Evolutionary conservation across 1,140 invertebrate species (phyloP).

Genomic region (Bradysia coprophila): DNA sequence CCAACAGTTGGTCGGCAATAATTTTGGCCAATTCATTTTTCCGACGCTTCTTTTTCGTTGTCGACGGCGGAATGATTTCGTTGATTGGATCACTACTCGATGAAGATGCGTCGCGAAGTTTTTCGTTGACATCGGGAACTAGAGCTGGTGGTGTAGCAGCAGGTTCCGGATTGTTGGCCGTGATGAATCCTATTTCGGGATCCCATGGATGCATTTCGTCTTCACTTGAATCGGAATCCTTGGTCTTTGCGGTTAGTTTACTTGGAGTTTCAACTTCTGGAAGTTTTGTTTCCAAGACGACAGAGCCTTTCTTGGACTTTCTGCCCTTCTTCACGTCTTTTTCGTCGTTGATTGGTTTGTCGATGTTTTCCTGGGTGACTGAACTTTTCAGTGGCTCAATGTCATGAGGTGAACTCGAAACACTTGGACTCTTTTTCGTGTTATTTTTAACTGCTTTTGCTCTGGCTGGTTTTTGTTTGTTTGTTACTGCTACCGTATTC

Average conservation of each 20-base stretch:
- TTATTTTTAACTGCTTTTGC: background rate
- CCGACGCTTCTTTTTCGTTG: conserved; percentile 6
- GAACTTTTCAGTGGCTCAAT: background rate
- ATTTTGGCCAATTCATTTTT: conserved; percentile 23
- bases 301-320: background rate
- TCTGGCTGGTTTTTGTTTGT: background rate
- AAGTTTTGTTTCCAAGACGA: too few species aligned
- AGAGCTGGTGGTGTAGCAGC: too few species aligned
- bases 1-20: conserved; percentile 20
- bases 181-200: background rate
- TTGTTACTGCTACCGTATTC: background rate
- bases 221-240: background rate
- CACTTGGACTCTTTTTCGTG: background rate
- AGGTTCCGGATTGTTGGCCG: too few species aligned
- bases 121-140: too few species aligned
- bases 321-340: background rate
- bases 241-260: too few species aligned
- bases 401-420: background rate
- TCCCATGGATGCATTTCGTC: conserved; percentile 1
- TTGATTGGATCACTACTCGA: too few species aligned
- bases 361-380: background rate
- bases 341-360: background rate
- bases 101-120: too few species aligned
- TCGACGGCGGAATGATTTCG: too few species aligned
- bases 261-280: too few species aligned